These are phyloP conservation scores for Narcine bancroftii DNA, from an alignment of 2,113 vertebrate genomes.

Conservation along the genomic window DNA sequence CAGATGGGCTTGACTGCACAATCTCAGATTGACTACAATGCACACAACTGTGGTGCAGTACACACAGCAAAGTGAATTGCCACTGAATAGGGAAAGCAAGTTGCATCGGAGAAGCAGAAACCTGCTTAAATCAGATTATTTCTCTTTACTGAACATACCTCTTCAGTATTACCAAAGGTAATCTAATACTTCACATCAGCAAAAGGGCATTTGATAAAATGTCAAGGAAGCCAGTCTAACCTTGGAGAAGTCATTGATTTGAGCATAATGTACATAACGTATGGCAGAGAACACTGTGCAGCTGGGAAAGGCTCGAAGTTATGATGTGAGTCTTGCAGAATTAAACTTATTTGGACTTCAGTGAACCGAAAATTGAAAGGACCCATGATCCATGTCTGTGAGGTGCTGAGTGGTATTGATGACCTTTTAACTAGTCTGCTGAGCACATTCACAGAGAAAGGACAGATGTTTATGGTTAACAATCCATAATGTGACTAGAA, in stretches of 20 bases:
- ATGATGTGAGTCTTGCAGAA: not conserved
- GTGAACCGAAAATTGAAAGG: not conserved
- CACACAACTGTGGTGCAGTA: not conserved
- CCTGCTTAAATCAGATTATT: not conserved
- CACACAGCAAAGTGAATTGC: not conserved
- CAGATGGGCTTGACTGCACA: not conserved
- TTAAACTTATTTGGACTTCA: not conserved
- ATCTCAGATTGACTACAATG: not conserved
- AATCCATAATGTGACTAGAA: not conserved
- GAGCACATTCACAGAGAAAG: not conserved
- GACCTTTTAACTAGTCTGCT: slow-evolving; percentile 6
- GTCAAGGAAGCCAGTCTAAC: not conserved
- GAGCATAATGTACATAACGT: not conserved
- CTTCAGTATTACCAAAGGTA: not conserved
- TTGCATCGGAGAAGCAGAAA: not conserved
- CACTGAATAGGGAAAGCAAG: not conserved
- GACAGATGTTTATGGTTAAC: slow-evolving; percentile 27
- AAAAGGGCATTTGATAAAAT: slow-evolving; percentile 1
- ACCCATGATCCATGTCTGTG: not conserved
- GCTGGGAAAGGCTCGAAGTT: not conserved
- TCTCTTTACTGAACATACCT: not conserved
- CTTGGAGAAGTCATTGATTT: not conserved
- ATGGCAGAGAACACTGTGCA: not conserved
- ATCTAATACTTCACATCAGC: not conserved
- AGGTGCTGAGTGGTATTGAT: not conserved